These are phyloP conservation scores for Etheostoma cragini DNA, from an alignment of 2,113 vertebrate genomes.

Conservation along the genomic window DNA sequence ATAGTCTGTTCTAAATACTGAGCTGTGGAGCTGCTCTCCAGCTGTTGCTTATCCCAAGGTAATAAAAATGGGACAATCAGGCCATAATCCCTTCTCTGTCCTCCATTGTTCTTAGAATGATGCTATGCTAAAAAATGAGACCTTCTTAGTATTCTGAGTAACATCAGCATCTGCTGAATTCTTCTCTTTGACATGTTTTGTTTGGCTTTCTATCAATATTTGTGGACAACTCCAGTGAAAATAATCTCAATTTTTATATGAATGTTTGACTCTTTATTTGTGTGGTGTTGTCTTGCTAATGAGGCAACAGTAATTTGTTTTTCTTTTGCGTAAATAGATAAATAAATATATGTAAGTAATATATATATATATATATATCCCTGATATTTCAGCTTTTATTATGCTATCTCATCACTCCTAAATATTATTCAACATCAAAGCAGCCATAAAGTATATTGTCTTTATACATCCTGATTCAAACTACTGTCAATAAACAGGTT, in stretches of 20 bases:
- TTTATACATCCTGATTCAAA: background rate
- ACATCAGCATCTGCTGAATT: slow-evolving; percentile 61
- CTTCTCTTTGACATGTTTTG: slow-evolving; percentile 34
- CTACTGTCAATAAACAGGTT: background rate
- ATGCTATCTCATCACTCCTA: background rate
- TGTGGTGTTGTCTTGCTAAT: slow-evolving; percentile 2
- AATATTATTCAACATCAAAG: background rate
- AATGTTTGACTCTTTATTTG: background rate
- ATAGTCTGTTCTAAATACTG: slow-evolving; percentile 80
- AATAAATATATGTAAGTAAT: too few species aligned
- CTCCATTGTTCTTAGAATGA: slow-evolving; percentile 81
- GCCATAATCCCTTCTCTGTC: slow-evolving; percentile 81
- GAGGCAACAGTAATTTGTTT: background rate
- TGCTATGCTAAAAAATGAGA: slow-evolving; percentile 61
- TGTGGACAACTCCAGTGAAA: slow-evolving; percentile 10
- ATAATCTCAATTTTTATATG: background rate
- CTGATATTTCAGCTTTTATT: background rate
- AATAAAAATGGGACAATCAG: slow-evolving; percentile 84
- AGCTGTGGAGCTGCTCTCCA: slow-evolving; percentile 80
- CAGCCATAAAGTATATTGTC: background rate
- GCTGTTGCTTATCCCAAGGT: slow-evolving; percentile 85
- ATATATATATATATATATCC: too few species aligned
- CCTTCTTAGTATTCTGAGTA: slow-evolving; percentile 67
- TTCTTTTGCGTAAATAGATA: background rate
- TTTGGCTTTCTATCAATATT: slow-evolving; percentile 3